phyloP scores from a whole-genome alignment of 2,888 invertebrate genomes.

The Smittia aterrima region DNA sequence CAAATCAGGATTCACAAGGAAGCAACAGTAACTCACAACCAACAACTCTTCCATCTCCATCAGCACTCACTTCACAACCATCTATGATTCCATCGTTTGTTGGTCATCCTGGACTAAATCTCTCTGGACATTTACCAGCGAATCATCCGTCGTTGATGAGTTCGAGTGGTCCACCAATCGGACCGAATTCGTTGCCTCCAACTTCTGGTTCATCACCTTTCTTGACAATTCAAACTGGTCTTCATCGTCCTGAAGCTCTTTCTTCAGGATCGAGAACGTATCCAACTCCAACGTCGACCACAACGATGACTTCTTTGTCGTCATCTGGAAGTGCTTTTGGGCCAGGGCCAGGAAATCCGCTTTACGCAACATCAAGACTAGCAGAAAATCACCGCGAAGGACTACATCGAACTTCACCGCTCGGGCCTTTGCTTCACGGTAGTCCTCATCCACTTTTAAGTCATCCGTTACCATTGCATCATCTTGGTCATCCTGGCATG shows the following conservation, averaged over 20 bases:
- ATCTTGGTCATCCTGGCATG: conserved; percentile 31
- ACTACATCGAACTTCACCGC: conserved; percentile 49
- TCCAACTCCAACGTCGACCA: conserved; percentile 17
- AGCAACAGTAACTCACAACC: conserved; percentile 51
- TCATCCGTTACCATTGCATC: conserved; percentile 46
- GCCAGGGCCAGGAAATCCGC: background rate
- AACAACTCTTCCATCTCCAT: conserved; percentile 28
- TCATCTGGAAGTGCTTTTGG: conserved; percentile 23
- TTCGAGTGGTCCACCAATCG: conserved; percentile 35
- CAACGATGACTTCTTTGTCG: background rate
- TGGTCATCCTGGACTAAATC: conserved; percentile 50
- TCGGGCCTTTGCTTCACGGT: conserved; percentile 45
- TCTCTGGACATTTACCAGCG: conserved; percentile 46
- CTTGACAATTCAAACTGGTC: conserved; percentile 45
- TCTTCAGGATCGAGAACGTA: conserved; percentile 43
- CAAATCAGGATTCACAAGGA: conserved; percentile 54
- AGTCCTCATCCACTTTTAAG: conserved; percentile 35
- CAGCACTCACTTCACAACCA: conserved; percentile 45
- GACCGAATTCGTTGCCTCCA: background rate
- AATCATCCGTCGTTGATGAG: conserved; percentile 46
- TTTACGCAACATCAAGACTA: conserved; percentile 41
- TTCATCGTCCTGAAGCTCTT: conserved; percentile 53
- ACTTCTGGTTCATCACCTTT: conserved; percentile 43
- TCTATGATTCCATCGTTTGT: conserved; percentile 44
- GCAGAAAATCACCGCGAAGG: conserved; percentile 19